Percentiles rank a stretch among this genome's conserved stretches.
Conservation (phyloP, 2,113 vertebrate species). For the Scomber japonicus region DNA sequence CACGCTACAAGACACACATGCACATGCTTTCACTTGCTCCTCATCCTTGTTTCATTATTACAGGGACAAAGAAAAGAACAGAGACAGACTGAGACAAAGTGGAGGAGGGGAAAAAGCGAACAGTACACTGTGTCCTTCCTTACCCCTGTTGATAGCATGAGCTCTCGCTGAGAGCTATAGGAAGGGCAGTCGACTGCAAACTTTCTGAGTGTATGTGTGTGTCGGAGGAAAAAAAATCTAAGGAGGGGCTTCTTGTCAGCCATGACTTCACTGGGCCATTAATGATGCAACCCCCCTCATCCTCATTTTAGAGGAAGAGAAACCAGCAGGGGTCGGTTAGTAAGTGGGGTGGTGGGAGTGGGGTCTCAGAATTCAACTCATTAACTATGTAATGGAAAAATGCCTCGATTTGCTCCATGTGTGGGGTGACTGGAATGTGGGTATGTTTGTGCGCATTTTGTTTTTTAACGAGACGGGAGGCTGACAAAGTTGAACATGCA, state of each 20-base stretch:
- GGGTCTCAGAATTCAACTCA: conserved; percentile 74
- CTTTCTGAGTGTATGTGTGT: conserved; percentile 47
- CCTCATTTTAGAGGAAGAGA: conserved; percentile 79
- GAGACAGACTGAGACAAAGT: conserved; percentile 13
- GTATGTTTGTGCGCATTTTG: conserved; percentile 69
- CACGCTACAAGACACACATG: conserved; percentile 45
- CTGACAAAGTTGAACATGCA: conserved; percentile 72
- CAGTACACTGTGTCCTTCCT: conserved; percentile 48
- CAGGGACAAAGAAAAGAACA: conserved; percentile 57
- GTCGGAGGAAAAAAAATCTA: conserved; percentile 7
- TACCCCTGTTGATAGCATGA: conserved; percentile 41
- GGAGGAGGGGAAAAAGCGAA: conserved; percentile 34
- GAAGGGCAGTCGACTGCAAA: conserved; percentile 51
- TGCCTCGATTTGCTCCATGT: conserved; percentile 74
- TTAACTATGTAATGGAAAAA: conserved; percentile 88
- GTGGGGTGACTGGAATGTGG: conserved; percentile 74
- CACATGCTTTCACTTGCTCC: conserved; percentile 44
- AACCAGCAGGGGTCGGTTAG: conserved; percentile 79
- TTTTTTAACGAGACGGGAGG: conserved; percentile 72
- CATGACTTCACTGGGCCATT: conserved; percentile 78
- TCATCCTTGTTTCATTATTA: conserved; percentile 48
- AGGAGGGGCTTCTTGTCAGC: conserved; percentile 71
- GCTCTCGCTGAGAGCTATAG: conserved; percentile 55
- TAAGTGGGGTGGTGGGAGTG: conserved; percentile 8
- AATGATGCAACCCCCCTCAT: conserved; percentile 73